Conservation (phyloP, 2,888 invertebrate species). For the Eupithecia inturbata region DNA sequence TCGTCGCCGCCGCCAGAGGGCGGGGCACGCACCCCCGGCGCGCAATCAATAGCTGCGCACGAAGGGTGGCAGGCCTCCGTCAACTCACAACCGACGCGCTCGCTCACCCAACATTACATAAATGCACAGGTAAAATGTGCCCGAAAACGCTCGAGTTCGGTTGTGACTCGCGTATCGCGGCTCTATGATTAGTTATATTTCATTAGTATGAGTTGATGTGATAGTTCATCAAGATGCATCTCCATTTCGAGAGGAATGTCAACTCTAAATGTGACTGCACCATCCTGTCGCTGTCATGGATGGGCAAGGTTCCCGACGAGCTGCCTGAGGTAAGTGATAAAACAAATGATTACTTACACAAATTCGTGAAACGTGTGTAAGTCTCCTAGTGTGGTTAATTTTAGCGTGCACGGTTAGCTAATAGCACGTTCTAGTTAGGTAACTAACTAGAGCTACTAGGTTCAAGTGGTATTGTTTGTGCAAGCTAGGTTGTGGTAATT, state of each 20-base stretch:
- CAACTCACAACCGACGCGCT: constrained; percentile 67
- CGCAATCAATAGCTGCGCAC: constrained; percentile 79
- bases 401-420: constrained; percentile 28
- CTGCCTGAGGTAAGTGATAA: constrained; percentile 91
- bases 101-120: constrained; percentile 49
- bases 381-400: constrained; percentile 31
- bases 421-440: constrained; percentile 38
- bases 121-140: constrained; percentile 54
- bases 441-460: constrained; percentile 14
- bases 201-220: constrained; percentile 45
- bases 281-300: constrained; percentile 97
- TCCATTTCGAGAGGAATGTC: constrained; percentile 96
- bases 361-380: constrained; percentile 30
- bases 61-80: constrained; percentile 59
- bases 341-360: constrained; percentile 3
- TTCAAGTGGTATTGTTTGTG: neutral
- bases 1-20: constrained; percentile 62
- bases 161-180: constrained; percentile 44
- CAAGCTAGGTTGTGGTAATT: neutral
- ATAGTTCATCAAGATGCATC: constrained; percentile 89
- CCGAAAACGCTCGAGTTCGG: constrained; percentile 30
- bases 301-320: constrained; percentile 98
- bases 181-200: constrained; percentile 42
- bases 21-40: constrained; percentile 54
- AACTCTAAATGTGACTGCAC: constrained; percentile 98